Conservation (phyloP, 2,888 invertebrate genomes). For the Halictus ligatus region DNA sequence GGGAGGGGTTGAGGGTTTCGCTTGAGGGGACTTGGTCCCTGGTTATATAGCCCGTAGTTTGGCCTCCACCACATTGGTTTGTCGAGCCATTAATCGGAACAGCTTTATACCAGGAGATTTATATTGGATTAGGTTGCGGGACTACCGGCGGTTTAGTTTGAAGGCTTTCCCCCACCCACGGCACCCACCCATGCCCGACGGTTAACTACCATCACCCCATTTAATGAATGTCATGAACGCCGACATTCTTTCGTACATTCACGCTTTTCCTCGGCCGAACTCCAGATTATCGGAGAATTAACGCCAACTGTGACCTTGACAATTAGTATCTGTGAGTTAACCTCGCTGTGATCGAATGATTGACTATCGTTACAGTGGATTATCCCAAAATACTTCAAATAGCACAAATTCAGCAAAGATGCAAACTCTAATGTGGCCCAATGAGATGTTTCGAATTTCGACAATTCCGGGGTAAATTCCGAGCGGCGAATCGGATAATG, state of each 20-base stretch:
- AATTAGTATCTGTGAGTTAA: not conserved
- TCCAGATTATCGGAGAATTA: not conserved
- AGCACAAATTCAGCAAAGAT: not conserved
- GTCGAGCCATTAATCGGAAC: conserved; percentile 82
- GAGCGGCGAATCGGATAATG: too few species aligned
- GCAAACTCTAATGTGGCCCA: too few species aligned
- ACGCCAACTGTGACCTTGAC: not conserved
- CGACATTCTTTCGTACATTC: conserved; percentile 53
- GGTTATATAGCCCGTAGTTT: conserved; percentile 72
- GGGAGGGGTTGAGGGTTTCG: conserved; percentile 58
- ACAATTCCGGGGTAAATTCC: too few species aligned
- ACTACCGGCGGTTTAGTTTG: conserved; percentile 77
- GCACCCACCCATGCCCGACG: conserved; percentile 23
- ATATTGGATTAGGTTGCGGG: conserved; percentile 80
- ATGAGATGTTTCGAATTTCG: too few species aligned
- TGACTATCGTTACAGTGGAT: not conserved
- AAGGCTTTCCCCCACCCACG: conserved; percentile 65
- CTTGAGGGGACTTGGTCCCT: conserved; percentile 66
- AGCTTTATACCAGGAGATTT: conserved; percentile 82
- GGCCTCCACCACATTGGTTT: conserved; percentile 80
- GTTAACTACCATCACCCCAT: conserved; percentile 68
- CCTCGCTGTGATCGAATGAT: too few species aligned
- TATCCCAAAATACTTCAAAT: not conserved
- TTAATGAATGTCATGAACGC: conserved; percentile 72
- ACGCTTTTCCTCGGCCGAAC: not conserved